phyloP scores from a whole-genome alignment of 1,140 invertebrate species.

The Megalonaias nervosa region DNA sequence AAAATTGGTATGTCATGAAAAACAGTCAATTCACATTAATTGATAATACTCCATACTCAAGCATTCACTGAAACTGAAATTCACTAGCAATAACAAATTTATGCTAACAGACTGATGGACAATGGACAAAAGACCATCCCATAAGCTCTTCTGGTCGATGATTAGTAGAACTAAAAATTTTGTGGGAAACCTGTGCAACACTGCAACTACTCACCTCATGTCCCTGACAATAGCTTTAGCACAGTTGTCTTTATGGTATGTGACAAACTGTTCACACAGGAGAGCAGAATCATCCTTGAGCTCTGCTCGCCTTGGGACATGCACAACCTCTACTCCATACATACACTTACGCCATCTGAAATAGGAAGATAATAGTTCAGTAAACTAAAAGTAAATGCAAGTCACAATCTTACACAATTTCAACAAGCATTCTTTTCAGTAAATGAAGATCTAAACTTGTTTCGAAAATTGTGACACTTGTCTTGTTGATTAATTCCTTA shows the following conservation, averaged over 20 bases:
- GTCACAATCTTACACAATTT: no score
- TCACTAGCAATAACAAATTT: no score
- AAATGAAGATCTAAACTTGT: no score
- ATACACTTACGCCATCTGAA: constrained; percentile 72
- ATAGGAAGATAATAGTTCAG: neutral
- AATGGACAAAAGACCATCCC: no score
- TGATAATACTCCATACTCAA: neutral
- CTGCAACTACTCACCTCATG: constrained; percentile 73
- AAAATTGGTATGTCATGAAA: no score
- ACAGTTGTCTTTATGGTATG: constrained; percentile 88
- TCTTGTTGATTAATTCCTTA: no score
- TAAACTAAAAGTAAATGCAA: no score
- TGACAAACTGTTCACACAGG: constrained; percentile 90
- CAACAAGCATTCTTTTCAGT: no score
- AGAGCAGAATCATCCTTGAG: constrained; percentile 83
- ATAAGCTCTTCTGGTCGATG: no score
- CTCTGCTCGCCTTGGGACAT: constrained; percentile 82
- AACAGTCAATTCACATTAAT: neutral
- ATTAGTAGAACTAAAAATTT: no score
- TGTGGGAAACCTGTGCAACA: neutral
- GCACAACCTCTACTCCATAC: constrained; percentile 80
- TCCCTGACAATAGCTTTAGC: constrained; percentile 84
- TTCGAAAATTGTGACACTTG: no score
- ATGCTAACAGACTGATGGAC: no score
- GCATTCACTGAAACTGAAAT: neutral